phyloP scores from a whole-genome alignment of 2,113 vertebrate genomes.

The Manacus vitellinus region DNA sequence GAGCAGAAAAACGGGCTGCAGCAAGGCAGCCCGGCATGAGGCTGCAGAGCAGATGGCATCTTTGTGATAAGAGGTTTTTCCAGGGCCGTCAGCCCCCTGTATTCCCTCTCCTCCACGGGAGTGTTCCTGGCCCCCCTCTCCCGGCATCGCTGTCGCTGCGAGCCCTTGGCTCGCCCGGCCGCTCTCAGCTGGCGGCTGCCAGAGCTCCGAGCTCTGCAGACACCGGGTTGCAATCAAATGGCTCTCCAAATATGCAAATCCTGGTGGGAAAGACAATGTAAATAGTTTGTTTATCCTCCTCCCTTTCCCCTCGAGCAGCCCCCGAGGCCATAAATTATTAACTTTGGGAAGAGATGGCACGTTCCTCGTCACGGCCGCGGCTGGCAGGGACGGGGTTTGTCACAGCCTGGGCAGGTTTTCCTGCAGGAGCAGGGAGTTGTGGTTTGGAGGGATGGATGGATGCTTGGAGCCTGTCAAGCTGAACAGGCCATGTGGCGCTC shows the following conservation, averaged over 20 bases:
- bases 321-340: constrained; percentile 54
- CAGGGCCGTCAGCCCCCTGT: neutral
- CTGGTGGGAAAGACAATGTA: constrained; percentile 12
- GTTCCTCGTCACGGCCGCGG: neutral
- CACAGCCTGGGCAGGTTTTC: neutral
- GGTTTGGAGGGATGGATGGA: neutral
- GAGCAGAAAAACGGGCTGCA: neutral
- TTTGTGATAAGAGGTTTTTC: neutral
- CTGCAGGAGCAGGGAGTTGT: neutral
- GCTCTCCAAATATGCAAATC: constrained; percentile 49
- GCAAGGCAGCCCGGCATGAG: neutral
- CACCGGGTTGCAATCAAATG: neutral
- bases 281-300: constrained; percentile 54
- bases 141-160: neutral
- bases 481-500: neutral
- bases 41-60: neutral
- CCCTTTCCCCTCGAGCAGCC: neutral
- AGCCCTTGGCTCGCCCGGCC: neutral
- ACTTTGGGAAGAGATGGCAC: neutral
- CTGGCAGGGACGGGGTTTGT: neutral
- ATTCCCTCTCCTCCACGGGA: neutral
- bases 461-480: neutral
- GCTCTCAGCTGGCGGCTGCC: neutral
- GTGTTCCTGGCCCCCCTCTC: neutral
- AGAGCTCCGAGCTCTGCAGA: neutral